Percentiles rank a stretch among this genome's conserved stretches.
Conservation (phyloP, 2,113 vertebrate genomes). For the Mustela nigripes region DNA sequence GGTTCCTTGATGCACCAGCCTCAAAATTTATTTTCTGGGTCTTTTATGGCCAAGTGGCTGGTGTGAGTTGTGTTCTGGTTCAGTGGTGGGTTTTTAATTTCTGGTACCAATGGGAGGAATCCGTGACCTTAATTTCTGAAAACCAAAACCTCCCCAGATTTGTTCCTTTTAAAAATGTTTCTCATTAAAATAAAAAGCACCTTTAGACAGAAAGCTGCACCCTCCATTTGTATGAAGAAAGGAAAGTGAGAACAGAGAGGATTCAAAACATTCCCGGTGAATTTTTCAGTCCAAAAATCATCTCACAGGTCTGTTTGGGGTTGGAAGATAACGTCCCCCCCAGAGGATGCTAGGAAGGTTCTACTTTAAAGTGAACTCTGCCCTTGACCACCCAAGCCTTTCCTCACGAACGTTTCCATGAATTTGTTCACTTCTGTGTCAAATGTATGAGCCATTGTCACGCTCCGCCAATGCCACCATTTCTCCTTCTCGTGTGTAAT, state of each 20-base stretch:
- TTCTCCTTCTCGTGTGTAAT: not conserved
- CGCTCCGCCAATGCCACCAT: not conserved
- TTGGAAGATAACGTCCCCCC: not conserved
- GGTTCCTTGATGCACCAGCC: not conserved
- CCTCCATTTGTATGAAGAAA: not conserved
- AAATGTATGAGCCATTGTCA: not conserved
- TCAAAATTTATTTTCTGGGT: not conserved
- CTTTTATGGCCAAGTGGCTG: not conserved
- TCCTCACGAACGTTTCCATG: conserved; percentile 3
- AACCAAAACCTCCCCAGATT: conserved; percentile 62
- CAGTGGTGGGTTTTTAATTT: conserved; percentile 41
- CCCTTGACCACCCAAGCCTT: not conserved
- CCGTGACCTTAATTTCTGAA: conserved; percentile 59
- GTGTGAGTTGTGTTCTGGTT: not conserved
- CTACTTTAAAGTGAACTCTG: not conserved
- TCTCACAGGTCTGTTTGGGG: not conserved
- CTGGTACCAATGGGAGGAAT: conserved; percentile 49
- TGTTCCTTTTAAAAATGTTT: not conserved
- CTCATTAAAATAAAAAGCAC: not conserved
- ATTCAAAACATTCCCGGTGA: not conserved
- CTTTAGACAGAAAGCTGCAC: not conserved
- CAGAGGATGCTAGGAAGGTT: not conserved
- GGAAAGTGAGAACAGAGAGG: not conserved
- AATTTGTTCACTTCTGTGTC: conserved; percentile 45
- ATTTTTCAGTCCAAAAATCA: not conserved